Evolutionary conservation across 2,113 vertebrate species (phyloP).

Genomic region (Noturus placidus): DNA sequence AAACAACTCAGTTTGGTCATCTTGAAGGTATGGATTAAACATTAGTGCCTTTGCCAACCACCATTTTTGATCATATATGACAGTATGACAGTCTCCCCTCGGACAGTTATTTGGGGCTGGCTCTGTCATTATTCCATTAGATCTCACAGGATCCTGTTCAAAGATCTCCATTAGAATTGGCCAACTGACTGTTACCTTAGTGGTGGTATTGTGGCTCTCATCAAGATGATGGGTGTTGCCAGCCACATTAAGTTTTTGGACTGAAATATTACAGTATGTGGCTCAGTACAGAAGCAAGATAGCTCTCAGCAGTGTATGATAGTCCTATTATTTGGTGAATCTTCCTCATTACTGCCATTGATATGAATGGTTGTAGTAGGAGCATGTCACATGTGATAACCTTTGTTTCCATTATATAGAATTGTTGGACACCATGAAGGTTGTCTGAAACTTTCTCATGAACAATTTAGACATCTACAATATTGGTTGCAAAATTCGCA

Average conservation of each 20-base stretch:
- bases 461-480: not conserved
- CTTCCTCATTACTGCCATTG: not conserved
- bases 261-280: not conserved
- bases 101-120: not conserved
- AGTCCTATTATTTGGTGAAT: not conserved
- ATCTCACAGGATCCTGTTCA: not conserved
- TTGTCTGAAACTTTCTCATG: not conserved
- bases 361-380: not conserved
- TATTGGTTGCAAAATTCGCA: not conserved
- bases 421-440: not conserved
- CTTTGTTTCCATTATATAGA: not conserved
- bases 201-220: slow-evolving; percentile 1
- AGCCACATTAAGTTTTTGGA: not conserved
- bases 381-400: not conserved
- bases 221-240: not conserved
- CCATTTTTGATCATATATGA: not conserved
- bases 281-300: not conserved
- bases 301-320: not conserved
- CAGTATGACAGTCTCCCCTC: not conserved
- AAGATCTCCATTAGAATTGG: not conserved
- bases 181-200: not conserved
- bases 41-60: not conserved
- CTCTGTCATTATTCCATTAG: not conserved
- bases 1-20: not conserved
- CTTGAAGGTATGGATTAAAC: not conserved